These are phyloP conservation scores for Anhinga anhinga DNA, from an alignment of 2,113 vertebrate species.

Conservation along the genomic window DNA sequence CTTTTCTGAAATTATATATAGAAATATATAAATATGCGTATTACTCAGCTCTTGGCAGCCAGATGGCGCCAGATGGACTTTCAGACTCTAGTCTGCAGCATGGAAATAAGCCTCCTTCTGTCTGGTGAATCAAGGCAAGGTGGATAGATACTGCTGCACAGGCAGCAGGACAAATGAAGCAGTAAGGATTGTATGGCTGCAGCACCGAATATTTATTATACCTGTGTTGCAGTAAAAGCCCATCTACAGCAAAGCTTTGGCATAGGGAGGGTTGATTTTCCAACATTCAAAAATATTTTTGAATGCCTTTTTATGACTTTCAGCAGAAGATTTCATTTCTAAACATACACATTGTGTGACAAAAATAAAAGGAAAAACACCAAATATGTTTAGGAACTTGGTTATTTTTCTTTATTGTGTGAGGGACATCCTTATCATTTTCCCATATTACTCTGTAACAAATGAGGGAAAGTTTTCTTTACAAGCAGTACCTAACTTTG, in stretches of 20 bases:
- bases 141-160: accelerated
- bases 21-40: background rate
- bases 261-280: background rate
- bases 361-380: background rate
- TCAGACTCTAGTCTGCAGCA: background rate
- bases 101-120: background rate
- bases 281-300: background rate
- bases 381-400: background rate
- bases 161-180: accelerated
- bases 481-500: background rate
- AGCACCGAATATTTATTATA: background rate
- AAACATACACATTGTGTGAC: accelerated
- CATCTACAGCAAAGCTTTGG: background rate
- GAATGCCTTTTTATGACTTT: background rate
- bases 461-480: background rate
- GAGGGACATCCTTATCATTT: background rate
- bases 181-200: background rate
- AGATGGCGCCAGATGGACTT: constrained; percentile 4
- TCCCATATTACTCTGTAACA: background rate
- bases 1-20: background rate
- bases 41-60: background rate
- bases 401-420: background rate
- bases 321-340: background rate
- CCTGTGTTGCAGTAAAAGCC: background rate
- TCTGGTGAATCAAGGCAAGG: background rate